These are phyloP conservation scores for Gymnobelideus leadbeateri DNA, from an alignment of 2,113 vertebrate species.

Conservation along the genomic window DNA sequence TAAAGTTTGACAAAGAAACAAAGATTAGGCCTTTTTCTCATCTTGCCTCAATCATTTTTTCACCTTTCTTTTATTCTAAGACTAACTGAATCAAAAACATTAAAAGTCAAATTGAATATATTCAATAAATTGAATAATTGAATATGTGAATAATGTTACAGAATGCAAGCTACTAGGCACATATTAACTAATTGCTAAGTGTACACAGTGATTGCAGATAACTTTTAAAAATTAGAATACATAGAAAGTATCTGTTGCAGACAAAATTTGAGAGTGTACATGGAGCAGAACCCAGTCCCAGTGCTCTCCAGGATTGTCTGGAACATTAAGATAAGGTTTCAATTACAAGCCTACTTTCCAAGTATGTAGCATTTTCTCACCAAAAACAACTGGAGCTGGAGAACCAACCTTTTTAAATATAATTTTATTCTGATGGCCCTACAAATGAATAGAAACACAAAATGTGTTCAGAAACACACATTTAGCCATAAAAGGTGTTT, in stretches of 20 bases:
- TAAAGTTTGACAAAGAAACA: neutral
- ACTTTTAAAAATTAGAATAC: no score
- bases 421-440: neutral
- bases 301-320: neutral
- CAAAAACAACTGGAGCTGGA: neutral
- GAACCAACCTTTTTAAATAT: conserved; percentile 17
- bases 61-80: neutral
- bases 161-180: neutral
- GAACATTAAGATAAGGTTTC: conserved; percentile 2
- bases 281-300: conserved; percentile 13
- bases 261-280: no score
- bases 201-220: no score
- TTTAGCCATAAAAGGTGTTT: neutral
- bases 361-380: conserved; percentile 18
- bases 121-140: no score
- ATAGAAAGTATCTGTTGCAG: no score
- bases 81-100: neutral
- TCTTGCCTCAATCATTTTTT: conserved; percentile 20
- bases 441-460: conserved; percentile 20
- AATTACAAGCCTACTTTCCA: conserved; percentile 30
- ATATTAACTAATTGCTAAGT: no score
- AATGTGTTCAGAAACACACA: conserved; percentile 26
- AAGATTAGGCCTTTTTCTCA: neutral
- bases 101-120: conserved; percentile 22
- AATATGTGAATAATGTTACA: no score